These are phyloP conservation scores for Drosophila pseudotalamancana DNA, from an alignment of 2,888 invertebrate genomes.

Conservation along the genomic window DNA sequence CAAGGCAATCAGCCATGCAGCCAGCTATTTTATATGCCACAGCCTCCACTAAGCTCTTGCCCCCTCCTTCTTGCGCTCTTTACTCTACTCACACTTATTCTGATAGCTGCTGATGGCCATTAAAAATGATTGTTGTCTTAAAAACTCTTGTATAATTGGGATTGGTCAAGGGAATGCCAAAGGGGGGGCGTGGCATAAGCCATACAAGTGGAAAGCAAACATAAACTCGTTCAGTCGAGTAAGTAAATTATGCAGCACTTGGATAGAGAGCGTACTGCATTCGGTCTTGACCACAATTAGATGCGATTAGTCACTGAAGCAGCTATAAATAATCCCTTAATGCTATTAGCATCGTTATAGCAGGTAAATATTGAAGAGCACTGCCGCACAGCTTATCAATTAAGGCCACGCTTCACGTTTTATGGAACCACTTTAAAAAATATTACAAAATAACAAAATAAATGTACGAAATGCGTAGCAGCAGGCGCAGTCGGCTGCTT, in stretches of 20 bases:
- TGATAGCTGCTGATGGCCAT: slow-evolving; percentile 33
- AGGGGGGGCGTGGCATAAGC: neutral
- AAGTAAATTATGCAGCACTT: neutral
- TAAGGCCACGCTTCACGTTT: slow-evolving; percentile 49
- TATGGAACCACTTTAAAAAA: slow-evolving; percentile 61
- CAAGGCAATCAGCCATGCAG: slow-evolving; percentile 53
- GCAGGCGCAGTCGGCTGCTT: slow-evolving; percentile 53
- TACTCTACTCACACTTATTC: neutral
- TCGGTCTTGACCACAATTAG: slow-evolving; percentile 35
- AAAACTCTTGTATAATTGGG: slow-evolving; percentile 68
- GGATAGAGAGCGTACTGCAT: neutral
- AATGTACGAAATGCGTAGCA: slow-evolving; percentile 51
- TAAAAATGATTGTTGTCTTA: slow-evolving; percentile 67
- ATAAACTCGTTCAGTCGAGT: neutral
- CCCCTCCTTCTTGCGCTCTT: neutral
- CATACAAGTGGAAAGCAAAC: neutral
- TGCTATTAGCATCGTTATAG: slow-evolving; percentile 2
- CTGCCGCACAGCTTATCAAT: slow-evolving; percentile 27
- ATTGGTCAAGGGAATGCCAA: neutral
- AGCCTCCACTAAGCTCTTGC: neutral
- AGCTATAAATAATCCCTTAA: slow-evolving; percentile 15
- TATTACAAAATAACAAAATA: slow-evolving; percentile 46
- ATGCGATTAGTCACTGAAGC: slow-evolving; percentile 39
- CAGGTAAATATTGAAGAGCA: slow-evolving; percentile 7
- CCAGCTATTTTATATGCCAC: slow-evolving; percentile 22